Base-by-base conservation (phyloP, 2,888 invertebrate genomes). In the Acrobasis consociella region DNA sequence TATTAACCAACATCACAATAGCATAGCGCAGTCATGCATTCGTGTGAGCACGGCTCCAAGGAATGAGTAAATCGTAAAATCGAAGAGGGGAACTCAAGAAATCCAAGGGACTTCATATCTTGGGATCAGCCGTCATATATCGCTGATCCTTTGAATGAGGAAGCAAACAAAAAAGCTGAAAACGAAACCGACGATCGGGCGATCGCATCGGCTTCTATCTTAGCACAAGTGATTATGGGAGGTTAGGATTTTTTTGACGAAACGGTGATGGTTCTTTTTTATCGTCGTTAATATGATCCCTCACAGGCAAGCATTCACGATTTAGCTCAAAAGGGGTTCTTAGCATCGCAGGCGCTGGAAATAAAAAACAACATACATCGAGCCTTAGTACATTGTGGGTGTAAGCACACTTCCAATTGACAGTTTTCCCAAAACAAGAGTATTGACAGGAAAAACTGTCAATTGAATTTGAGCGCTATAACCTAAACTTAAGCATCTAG, bases 261-360 rank as follows among this genome's bases (percentile, higher is more conserved):
- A 83, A 89, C 89, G 88, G 82, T 90, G 91, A 88, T 90, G 89
- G 80, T 85, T 89, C 86, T 84, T 86, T 86, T 78, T 51, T 82
- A 86, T 89, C 90, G 90, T 89, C 91, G 91, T 91, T 91, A 91
- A 90, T 87, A 91, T 91, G 91, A 91, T 91, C 87, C 91, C 87
- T 91, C 90, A 91, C 91, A 91, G 91, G 91, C 92, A 92, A 92
- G 92, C 92, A 91, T 91, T 92, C 91, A 91, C 91, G 89, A 87
- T 91, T 89, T 92, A 92, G 91, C 91, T 91, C 91, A 92, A 91
- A 92, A 91, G 89, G 91, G 88, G 86, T 91, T 86, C 89, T 88
- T 91, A 91, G 91, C 91, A 91, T 91, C 89, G 90, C 92, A 91
- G 93, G 91, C 92, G 91, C 93, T 93, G 93, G 89, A 91, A 93